These are phyloP conservation scores for Forpus xanthops DNA, from an alignment of 2,797 vertebrate species.

Conservation along the genomic window DNA sequence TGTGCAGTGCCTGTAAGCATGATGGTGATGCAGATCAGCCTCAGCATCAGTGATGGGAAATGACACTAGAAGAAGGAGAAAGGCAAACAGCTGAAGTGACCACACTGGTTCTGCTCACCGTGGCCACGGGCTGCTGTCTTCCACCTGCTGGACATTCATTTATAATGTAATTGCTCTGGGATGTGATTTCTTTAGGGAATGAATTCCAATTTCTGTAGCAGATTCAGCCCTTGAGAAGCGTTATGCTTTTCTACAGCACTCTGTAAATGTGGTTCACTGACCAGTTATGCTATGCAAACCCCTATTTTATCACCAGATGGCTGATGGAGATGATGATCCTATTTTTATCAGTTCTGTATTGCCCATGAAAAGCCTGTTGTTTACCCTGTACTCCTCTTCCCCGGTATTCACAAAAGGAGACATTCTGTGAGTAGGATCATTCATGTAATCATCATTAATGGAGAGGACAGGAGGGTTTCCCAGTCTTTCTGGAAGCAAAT, in stretches of 20 bases:
- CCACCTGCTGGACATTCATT: not conserved
- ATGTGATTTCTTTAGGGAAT: not conserved
- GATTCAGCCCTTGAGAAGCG: not conserved
- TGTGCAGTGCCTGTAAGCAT: not conserved
- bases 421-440: not conserved
- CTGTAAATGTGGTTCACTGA: not conserved
- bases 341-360: not conserved
- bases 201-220: not conserved
- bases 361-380: not conserved
- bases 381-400: not conserved
- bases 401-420: not conserved
- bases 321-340: not conserved
- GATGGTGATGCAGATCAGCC: not conserved
- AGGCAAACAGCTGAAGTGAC: not conserved
- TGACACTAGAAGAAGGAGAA: not conserved
- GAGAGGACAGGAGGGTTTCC: not conserved
- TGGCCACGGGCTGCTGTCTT: not conserved
- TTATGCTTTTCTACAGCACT: not conserved
- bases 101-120: rapidly evolving
- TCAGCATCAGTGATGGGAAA: not conserved
- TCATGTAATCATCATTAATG: not conserved
- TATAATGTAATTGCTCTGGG: not conserved
- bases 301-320: not conserved
- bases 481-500: not conserved
- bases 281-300: not conserved